These are phyloP conservation scores for Aurelia aurita DNA, from an alignment of 30 jellyfish, hydroid and myxozoan genomes.

Conservation along the genomic window DNA sequence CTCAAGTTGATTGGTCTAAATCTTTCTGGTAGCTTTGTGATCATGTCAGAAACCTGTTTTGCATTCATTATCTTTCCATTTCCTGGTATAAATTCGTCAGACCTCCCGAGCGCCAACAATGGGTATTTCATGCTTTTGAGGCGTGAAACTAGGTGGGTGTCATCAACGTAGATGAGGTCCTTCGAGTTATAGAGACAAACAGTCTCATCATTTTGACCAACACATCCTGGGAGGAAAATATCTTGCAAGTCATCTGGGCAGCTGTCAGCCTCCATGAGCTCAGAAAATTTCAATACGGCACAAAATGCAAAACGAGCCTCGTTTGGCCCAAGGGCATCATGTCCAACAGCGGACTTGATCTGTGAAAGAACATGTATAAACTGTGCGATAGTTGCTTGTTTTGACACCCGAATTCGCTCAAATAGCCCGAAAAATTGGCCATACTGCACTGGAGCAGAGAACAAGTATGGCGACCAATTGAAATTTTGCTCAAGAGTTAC, in stretches of 20 bases:
- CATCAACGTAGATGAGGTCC: constrained; percentile 69
- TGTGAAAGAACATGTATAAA: constrained; percentile 33
- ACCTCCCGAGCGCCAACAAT: neutral
- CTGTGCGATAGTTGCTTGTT: constrained; percentile 38
- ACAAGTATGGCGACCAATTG: constrained; percentile 60
- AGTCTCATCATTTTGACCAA: neutral
- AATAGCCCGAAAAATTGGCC: constrained; percentile 63
- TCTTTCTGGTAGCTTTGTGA: constrained; percentile 26
- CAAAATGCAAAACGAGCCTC: constrained; percentile 15
- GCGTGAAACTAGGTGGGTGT: constrained; percentile 41
- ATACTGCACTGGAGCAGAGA: constrained; percentile 23
- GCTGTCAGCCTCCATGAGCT: neutral
- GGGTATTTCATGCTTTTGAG: constrained; percentile 36
- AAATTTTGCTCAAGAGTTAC: constrained; percentile 27
- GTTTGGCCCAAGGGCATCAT: constrained; percentile 43
- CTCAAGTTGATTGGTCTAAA: constrained; percentile 55
- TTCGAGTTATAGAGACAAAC: constrained; percentile 13
- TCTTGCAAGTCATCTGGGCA: neutral
- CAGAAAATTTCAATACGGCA: constrained; percentile 24
- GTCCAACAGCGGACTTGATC: neutral
- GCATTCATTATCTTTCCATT: neutral
- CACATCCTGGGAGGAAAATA: constrained; percentile 64
- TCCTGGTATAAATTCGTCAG: neutral
- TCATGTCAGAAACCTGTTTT: constrained; percentile 6
- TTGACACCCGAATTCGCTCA: constrained; percentile 49